Evolutionary conservation across 2,797 vertebrate genomes (phyloP), one percentile per base, ranked within the genome.

Genomic region (Amblyraja radiata): DNA sequence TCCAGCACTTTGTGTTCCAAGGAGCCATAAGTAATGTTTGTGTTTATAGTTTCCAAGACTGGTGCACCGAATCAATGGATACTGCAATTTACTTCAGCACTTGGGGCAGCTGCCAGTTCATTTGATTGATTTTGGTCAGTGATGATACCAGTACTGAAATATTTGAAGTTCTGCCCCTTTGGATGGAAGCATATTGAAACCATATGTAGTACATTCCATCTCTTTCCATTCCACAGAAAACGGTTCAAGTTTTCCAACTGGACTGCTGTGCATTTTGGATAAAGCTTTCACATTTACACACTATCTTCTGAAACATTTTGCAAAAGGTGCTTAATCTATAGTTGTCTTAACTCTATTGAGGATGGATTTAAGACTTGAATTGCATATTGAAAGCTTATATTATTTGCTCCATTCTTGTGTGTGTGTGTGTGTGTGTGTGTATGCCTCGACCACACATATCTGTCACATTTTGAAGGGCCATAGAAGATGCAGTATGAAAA

Each of bases 101-200:
- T 88, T 63, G n/a, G 32, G n/a, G 84, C 63, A 68, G 84, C n/a
- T 36, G 63, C 18, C 6, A 88, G 84, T 65, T 88, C 68, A 88
- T 68, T 88, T 68, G 84, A 68, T 21, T 88, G 65, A 88, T 65
- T n/a, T 88, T 63, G 63, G 28, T 65, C 84, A 88, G 84, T n/a
- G 65, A 68, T 88, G 84, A 88, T 88, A 32, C 16, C 63, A 68
- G 84, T 13, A 36, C 65, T 36, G 84, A 88, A 68, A 32, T 88
- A 88, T 88, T 88, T 68, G 65, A 68, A 68, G 61, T 88, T 32
- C 63, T 68, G 84, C 68, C 14, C 23, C 63, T 88, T 68, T 68
- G 63, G 84, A 65, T 68, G 16, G 84, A 88, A 88, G 63, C 84
- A 88, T 63, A 88, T 88, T 88, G 84, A 88, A 88, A 88, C 84